Evolutionary conservation across 2,113 vertebrate genomes (phyloP), one percentile per base, ranked within the genome.

Genomic region (Empidonax alnorum): DNA sequence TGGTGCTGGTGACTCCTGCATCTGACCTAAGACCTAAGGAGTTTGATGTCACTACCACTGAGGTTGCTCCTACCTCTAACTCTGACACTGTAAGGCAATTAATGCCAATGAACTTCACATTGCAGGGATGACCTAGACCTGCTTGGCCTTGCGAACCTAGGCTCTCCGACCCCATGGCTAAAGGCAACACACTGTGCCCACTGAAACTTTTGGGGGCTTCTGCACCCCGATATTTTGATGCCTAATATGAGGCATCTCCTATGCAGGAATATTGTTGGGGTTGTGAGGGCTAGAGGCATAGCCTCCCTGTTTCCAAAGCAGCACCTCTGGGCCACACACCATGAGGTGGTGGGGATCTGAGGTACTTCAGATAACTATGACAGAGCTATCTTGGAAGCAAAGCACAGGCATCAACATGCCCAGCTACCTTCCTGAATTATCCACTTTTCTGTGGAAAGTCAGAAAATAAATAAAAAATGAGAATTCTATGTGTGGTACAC

Each of bases 281-380:
- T 28, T 59, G 23, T 28, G 39, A 39, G 16, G 5, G 2, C 3
- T 39, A 50, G 9, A 25, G 33, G 7, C 18, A 20, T 16, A 50
- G 18, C 52, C 33, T 35, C 0, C 0, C 18, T 3, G 0, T 47
- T 88, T 44, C 76, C 61, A 23, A 18, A 52, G 30, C 27, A 63
- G 67, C 30, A 37, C 9, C 44, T 21, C 8, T 67, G 47, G 13
- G 6, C 18, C 16, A 30, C 18, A 4, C 25, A n/a, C 10, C 10
- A 6, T 0, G 6, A 16, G 16, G 16, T 20, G 33, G 13, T 28
- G 21, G 13, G 31, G 4, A 16, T 25, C 35, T 9, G 63, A 39
- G 65, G 5, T 4, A 21, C 17, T 42, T 35, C 46, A n/a, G 20
- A 19, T 53, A 9, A n/a, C 22, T 59, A n/a, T 19, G 55, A 33